Evolutionary conservation across 2,113 vertebrate species (phyloP).

Genomic region (Smithornis capensis): DNA sequence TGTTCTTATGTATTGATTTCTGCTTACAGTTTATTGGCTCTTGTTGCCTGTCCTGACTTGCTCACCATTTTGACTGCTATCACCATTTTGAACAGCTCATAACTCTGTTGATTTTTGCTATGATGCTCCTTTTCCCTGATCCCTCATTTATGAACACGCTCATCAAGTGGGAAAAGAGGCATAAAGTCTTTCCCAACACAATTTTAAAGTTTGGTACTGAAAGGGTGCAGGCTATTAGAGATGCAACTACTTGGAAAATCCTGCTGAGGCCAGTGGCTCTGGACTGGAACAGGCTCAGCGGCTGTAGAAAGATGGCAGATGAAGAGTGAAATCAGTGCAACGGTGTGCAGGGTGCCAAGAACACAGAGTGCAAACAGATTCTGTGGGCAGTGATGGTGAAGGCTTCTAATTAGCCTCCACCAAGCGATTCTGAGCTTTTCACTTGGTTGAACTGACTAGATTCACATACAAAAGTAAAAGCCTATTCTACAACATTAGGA

Average conservation of each 20-base stretch:
- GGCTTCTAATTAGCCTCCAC: conserved; percentile 31
- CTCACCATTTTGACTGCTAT: not conserved
- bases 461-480: not conserved
- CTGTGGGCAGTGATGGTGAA: not conserved
- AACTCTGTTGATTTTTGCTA: not conserved
- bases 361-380: conserved; percentile 43
- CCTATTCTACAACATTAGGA: not conserved
- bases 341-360: not conserved
- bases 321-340: conserved; percentile 15
- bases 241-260: not conserved
- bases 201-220: not conserved
- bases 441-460: not conserved
- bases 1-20: not conserved
- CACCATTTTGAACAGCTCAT: not conserved
- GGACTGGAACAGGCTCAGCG: not conserved
- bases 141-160: not conserved
- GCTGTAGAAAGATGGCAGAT: not conserved
- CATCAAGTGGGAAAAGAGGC: rapidly evolving
- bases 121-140: not conserved
- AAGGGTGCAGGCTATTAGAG: not conserved
- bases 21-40: not conserved
- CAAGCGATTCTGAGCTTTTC: not conserved
- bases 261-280: not conserved
- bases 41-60: not conserved
- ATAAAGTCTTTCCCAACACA: not conserved